Evolutionary conservation across 2,888 invertebrate genomes (phyloP), one percentile per base, ranked within the genome.

Genomic region (Tetropium fuscum): DNA sequence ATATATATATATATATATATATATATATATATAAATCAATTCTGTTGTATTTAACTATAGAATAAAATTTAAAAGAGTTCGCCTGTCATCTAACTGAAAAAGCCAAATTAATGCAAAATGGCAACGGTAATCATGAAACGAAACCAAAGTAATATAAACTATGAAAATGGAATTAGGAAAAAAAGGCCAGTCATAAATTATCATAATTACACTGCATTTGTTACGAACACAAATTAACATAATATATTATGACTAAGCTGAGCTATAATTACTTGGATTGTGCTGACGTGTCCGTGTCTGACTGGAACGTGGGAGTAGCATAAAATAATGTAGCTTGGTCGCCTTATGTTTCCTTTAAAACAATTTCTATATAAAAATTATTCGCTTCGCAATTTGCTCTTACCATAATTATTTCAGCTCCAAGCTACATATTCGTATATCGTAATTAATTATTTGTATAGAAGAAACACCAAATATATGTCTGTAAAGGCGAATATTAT

Each of bases 161-260:
- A 67, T 67, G 58, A 64, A 63, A 68, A 64, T 59, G 63, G 60
- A 64, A 67, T 63, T 64, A 64, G 65, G 63, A 71, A 73, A 72
- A 74, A n/a, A 75, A 70, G 72, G 75, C 74, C 69, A 70, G 72
- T 73, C 75, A 76, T 77, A 75, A 76, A 76, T 77, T 76, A 77
- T 53, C 71, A 71, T 76, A 77, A 75, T 77, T 77, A 77, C 76
- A 74, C 74, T 74, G 75, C 76, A 75, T 75, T 75, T 74, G 74
- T 73, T 75, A 72, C 66, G 64, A 71, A 71, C 73, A 71, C 69
- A 76, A 74, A 78, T 78, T 78, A 77, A 75, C 76, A 77, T 77
- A 77, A 77, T 75, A 74, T 76, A 78, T 76, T 76, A 74, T 73
- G 76, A 78, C 73, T 72, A 71, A 74, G 76, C 74, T 72, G 71